Percentiles rank a stretch among this genome's conserved stretches.
Conservation (phyloP, 2,888 invertebrate genomes). For the Sarcophaga carnaria region DNA sequence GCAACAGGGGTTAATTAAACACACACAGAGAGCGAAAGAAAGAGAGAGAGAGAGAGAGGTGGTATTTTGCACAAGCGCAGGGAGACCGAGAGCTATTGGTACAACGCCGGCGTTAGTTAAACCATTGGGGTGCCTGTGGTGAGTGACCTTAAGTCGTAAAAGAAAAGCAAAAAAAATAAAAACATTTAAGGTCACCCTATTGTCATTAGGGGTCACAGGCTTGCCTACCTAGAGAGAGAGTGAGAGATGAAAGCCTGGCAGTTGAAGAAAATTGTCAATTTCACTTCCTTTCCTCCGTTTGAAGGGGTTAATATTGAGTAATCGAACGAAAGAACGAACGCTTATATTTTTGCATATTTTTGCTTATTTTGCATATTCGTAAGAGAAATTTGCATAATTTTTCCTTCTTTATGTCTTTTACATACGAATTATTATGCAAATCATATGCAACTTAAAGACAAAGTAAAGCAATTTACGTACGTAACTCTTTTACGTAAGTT, state of each 20-base stretch:
- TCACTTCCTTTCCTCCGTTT: constrained; percentile 6
- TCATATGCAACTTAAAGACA: constrained; percentile 7
- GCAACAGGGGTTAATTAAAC: constrained; percentile 59
- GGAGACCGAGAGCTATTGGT: neutral
- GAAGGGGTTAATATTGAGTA: constrained; percentile 46
- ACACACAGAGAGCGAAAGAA: neutral
- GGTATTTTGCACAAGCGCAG: constrained; percentile 39
- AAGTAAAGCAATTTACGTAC: neutral
- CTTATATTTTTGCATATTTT: constrained; percentile 33
- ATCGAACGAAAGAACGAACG: too few species aligned
- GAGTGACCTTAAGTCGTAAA: constrained; percentile 59
- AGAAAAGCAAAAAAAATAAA: neutral
- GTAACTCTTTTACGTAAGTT: constrained; percentile 44
- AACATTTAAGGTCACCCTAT: constrained; percentile 42
- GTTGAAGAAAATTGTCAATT: neutral
- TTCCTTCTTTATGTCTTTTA: constrained; percentile 44
- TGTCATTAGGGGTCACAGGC: constrained; percentile 36
- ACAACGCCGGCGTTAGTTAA: constrained; percentile 36
- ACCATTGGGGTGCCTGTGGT: constrained; percentile 47
- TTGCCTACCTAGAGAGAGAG: neutral
- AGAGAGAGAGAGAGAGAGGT: neutral
- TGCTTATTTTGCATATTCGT: neutral
- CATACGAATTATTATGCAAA: constrained; percentile 66
- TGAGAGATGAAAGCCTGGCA: neutral
- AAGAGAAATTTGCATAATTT: constrained; percentile 58